These are phyloP conservation scores for Cyprinodon brontotheroides DNA, from an alignment of 2,113 vertebrate species.

Conservation along the genomic window DNA sequence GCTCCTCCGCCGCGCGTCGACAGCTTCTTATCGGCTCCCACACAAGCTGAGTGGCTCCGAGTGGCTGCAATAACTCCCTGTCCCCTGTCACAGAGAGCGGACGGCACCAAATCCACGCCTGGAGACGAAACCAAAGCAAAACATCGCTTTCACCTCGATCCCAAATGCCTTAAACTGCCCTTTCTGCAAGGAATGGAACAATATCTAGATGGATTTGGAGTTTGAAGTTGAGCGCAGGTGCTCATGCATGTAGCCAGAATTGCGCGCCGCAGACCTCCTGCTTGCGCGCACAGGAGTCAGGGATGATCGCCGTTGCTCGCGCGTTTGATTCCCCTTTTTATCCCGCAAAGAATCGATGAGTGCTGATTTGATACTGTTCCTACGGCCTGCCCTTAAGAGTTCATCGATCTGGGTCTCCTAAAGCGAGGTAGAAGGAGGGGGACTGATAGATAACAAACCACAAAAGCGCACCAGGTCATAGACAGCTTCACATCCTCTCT, in stretches of 20 bases:
- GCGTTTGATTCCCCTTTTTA: constrained; percentile 21
- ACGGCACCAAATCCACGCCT: constrained; percentile 9
- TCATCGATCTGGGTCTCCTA: constrained; percentile 46
- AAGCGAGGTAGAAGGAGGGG: constrained; percentile 22
- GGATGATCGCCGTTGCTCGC: not conserved
- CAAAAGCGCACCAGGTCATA: constrained; percentile 29
- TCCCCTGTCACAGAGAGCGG: constrained; percentile 11
- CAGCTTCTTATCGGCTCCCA: constrained; percentile 16
- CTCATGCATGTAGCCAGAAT: constrained; percentile 26
- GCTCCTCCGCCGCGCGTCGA: constrained; percentile 11
- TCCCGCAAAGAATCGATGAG: constrained; percentile 39
- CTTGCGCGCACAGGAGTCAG: constrained; percentile 26
- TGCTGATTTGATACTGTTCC: constrained; percentile 11
- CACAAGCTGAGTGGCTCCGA: not conserved
- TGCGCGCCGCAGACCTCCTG: constrained; percentile 30
- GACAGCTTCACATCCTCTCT: constrained; percentile 30
- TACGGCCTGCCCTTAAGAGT: constrained; percentile 14
- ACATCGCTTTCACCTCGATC: constrained; percentile 26
- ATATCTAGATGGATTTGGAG: constrained; percentile 17
- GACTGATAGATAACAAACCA: constrained; percentile 36
- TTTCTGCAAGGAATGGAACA: not conserved
- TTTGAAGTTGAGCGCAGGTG: constrained; percentile 45
- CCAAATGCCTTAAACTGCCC: constrained; percentile 16
- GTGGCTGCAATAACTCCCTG: not conserved
- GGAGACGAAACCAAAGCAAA: not conserved